Evolutionary conservation across 2,888 invertebrate genomes (phyloP), one percentile per base, ranked within the genome.

Genomic region (Stenotaenia linearis): DNA sequence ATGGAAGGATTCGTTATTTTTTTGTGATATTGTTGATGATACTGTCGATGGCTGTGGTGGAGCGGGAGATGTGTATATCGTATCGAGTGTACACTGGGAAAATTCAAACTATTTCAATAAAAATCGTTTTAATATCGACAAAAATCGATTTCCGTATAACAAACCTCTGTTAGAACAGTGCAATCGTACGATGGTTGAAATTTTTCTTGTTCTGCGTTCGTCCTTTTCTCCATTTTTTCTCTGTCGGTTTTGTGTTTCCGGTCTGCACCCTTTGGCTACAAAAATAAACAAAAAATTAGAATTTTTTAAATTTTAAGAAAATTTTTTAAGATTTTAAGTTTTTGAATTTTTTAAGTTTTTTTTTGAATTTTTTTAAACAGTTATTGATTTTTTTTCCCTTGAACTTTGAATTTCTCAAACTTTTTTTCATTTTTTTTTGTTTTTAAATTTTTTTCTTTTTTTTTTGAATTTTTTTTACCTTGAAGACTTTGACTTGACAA

Each of bases 171-270:
- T 80, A 97, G 90, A 9, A 97, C 94, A 56, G 98, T 98, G 85
- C 96, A 96, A 81, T 97, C 97, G 86, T 95, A 98, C 74, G 97
- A 96, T 0, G 96, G 96, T 86, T 97, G 97, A 86, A 93, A 97
- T 86, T 97, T 97, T 82, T 96, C 95, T 83, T 94, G 91, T 86
- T 96, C 96, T 1, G 91, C 89, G 18, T 91, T 88, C 4, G 95
- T 93, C 78, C 95, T 89, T 81, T 96, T 92, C 86, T 93, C 90
- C 84, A 98, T 94, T 87, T 97, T 97, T 86, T 97, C 97, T 0
- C 95, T 89, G 87, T 98, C 98, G 85, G 97, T 97, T 85, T 98
- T 97, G 86, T 97, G 97, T 85, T 98, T 98, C 77, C 98, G 90
- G 86, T 98, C 97, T 0, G 97, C 98, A 2, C 98, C 97, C 86